Evolutionary conservation across 2,888 invertebrate genomes (phyloP), one percentile per base, ranked within the genome.

Genomic region (Heteromyza rotundicornis): DNA sequence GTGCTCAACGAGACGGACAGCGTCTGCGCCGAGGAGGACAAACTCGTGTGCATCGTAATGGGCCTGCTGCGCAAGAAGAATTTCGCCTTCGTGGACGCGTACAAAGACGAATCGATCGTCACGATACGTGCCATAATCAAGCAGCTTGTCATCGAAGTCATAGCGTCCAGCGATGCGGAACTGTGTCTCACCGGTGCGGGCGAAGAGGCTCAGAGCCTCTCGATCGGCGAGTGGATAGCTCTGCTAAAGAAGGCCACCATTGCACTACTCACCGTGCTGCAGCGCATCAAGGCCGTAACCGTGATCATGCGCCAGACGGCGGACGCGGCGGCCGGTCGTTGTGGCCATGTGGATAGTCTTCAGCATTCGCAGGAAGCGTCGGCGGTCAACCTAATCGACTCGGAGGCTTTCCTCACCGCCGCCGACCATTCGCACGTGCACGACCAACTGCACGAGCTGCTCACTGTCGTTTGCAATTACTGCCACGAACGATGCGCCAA

Each of bases 401-500:
- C 86, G 63, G 92, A 92, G 76, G 88, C 89, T 62, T 88, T 91
- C 78, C 86, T 95, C 70, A 87, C 88, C 0, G 82, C 86, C 14
- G 88, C 87, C 24, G 94, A 95, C 75, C 87, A 92, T 70, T 81
- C 82, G 57, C 86, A 88, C 63, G 89, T 95, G 7, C 88, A 87
- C 64, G 85, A 86, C 12, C 91, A 91, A 80, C 84, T 97, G 54
- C 87, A 88, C 65, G 92, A 94, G 74, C 87, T 95, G 79, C 85
- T 96, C 53, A 86, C 87, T 44, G 89, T 91, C n/a, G 88, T 96
- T 49, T 95, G 94, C 80, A 94, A 96, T 84, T 94, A 92, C 79
- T 94, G 95, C 71, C 95, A 96, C 82, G 96, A 98, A 79, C 87
- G 96, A 68, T 90, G 95, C 83, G 95, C 95, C 61, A 93, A 94